Conservation (phyloP, 2,113 vertebrate species). For the Sialia sialis region DNA sequence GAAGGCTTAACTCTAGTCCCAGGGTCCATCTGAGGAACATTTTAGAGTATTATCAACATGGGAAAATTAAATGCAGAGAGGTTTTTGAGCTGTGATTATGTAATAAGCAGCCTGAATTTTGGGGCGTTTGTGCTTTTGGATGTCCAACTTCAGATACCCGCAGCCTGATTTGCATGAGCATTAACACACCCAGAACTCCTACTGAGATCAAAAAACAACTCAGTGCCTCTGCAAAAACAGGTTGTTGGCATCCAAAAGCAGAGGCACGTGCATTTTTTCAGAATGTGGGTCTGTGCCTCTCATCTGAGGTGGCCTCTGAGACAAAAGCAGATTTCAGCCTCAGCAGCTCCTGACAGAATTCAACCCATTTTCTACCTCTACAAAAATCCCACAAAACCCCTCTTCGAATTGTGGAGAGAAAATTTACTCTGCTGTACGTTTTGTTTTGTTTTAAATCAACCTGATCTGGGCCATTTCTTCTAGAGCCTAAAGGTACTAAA, state of each 20-base stretch:
- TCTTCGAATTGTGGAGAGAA: not conserved
- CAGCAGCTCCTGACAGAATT: not conserved
- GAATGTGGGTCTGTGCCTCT: not conserved
- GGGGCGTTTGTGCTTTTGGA: slow-evolving; percentile 27
- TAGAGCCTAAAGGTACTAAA: not conserved
- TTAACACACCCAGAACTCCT: slow-evolving; percentile 43
- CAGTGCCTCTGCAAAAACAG: not conserved
- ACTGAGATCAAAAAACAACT: slow-evolving; percentile 48
- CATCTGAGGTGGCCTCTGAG: not conserved
- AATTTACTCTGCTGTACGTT: not conserved
- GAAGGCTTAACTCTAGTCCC: not conserved
- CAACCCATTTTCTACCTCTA: not conserved
- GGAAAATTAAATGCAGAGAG: not conserved
- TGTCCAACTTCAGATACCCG: slow-evolving; percentile 9
- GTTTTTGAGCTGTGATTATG: not conserved
- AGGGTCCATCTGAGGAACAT: not conserved
- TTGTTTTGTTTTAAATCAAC: not conserved
- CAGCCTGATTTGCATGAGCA: slow-evolving; percentile 47
- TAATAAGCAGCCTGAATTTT: slow-evolving; percentile 15
- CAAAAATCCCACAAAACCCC: not conserved
- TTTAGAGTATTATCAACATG: not conserved
- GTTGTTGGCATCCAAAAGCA: not conserved
- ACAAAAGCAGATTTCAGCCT: not conserved
- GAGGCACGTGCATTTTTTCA: not conserved
- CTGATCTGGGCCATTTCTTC: not conserved